A percentile compares a stretch with the other conserved stretches of the same genome.
Evolutionary conservation across 2,888 invertebrate genomes (phyloP).

Genomic region (Erannis defoliaria): DNA sequence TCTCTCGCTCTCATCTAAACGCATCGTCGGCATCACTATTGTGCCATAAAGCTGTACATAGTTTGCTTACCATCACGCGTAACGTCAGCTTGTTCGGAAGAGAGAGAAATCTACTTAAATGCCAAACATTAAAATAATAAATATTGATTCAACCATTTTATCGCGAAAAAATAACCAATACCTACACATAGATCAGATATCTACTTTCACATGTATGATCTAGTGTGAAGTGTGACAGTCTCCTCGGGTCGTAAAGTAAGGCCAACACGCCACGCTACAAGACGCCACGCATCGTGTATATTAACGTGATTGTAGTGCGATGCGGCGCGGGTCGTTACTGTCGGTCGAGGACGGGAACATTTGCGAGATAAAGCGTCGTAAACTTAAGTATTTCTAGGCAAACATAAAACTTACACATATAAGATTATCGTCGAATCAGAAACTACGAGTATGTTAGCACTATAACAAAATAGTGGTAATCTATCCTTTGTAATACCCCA

Average conservation of each 20-base stretch:
- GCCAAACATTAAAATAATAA: too few species aligned
- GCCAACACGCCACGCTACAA: slow-evolving; percentile 3
- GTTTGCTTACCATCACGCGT: too few species aligned
- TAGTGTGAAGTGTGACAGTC: background rate
- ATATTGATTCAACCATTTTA: too few species aligned
- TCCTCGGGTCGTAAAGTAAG: slow-evolving; percentile 12
- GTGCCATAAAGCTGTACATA: too few species aligned
- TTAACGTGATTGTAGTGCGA: slow-evolving; percentile 15
- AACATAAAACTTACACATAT: slow-evolving; percentile 5
- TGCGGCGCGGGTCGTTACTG: slow-evolving; percentile 8
- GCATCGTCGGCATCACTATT: too few species aligned
- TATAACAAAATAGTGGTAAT: too few species aligned
- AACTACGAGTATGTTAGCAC: background rate
- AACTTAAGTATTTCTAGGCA: slow-evolving; percentile 3
- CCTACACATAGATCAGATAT: too few species aligned
- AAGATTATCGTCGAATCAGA: background rate
- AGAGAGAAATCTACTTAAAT: too few species aligned
- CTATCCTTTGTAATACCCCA: too few species aligned
- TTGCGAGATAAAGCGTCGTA: slow-evolving; percentile 5
- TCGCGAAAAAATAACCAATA: too few species aligned
- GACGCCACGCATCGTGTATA: background rate
- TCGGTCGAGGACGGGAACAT: background rate
- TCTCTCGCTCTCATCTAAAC: too few species aligned
- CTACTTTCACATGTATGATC: background rate
- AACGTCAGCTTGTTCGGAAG: too few species aligned